A percentile compares a stretch with the other conserved stretches of the same genome.
phyloP scores from a whole-genome alignment of 2,797 vertebrate genomes.

The Sardinella longiceps region DNA sequence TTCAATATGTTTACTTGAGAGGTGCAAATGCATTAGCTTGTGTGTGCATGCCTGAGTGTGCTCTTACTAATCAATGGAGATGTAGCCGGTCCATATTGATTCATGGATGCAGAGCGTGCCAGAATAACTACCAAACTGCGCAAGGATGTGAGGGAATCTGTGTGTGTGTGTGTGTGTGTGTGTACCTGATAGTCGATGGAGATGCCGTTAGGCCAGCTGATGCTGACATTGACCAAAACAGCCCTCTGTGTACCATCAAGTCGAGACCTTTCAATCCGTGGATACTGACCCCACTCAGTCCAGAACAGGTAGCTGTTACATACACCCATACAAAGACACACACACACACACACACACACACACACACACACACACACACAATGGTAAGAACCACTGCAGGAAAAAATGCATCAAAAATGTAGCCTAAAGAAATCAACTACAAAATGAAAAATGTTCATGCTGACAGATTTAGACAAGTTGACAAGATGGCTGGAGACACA shows the following conservation, averaged over 20 bases:
- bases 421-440: not conserved
- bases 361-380: slow-evolving; percentile 3
- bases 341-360: slow-evolving; percentile 20
- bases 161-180: slow-evolving; percentile 38
- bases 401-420: slow-evolving; percentile 18
- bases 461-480: slow-evolving; percentile 64
- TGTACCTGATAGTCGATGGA: slow-evolving; percentile 85
- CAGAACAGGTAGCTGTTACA: slow-evolving; percentile 86
- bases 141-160: not conserved
- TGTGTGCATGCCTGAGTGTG: not conserved
- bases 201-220: slow-evolving; percentile 88
- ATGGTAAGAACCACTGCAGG: not conserved
- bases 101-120: not conserved
- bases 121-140: not conserved
- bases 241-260: slow-evolving; percentile 80
- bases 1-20: not conserved
- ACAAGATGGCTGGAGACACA: not conserved
- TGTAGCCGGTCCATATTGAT: not conserved
- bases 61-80: slow-evolving; percentile 15
- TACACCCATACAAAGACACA: slow-evolving; percentile 39
- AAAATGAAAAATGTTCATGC: slow-evolving; percentile 80
- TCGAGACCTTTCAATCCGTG: slow-evolving; percentile 82
- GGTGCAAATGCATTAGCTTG: not conserved
- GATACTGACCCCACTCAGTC: slow-evolving; percentile 89
- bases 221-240: slow-evolving; percentile 84